Base-by-base conservation (phyloP, 2,113 vertebrate genomes). In the Podilymbus podiceps region DNA sequence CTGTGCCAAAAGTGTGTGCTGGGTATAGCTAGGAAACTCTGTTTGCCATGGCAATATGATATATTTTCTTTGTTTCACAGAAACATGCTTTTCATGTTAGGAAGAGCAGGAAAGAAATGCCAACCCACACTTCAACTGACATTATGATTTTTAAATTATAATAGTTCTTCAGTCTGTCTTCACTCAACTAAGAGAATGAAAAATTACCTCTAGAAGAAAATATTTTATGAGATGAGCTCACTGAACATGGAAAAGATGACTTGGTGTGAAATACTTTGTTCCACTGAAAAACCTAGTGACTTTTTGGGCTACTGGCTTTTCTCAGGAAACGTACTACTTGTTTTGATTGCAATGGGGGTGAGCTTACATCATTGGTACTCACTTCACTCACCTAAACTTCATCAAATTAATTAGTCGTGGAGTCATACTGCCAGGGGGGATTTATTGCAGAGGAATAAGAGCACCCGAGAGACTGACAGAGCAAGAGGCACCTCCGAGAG, bases 401-500 rank as follows among this genome's bases (percentile, higher is more conserved):
- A 7, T 63, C 24, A 50, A 23, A 12, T 63, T 67, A 40, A 40
- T 53, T 63, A 40, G 18, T 44, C 7, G 18, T 28, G 25, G 30
- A 71, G 12, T 33, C 27, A 5, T 63, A n/a, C 5, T 68, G 53
- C 49, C 40, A 73, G 44, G 73, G 38, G 20, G 86, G 28, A 42
- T 83, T 46, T 47, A 72, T 19, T 52, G 31, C 28, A 24, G 31
- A 55, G 58, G 31, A 80, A 2, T 13, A 49, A 52, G 18, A 63
- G 12, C 50, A 28, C 35, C 22, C 35, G 25, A 82, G 56, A 50
- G 35, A 42, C 25, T 33, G 47, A 22, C 28, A 42, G 49, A 55
- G 13, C 55, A 12, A 40, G 53, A 20, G 4, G 5, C 0, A 1
- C 13, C 5, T 62, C 5, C 38, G 3, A 53, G 5, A 53, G 5